Base-by-base conservation (phyloP, 2,797 vertebrate genomes). In the Rhinoraja longicauda region DNA sequence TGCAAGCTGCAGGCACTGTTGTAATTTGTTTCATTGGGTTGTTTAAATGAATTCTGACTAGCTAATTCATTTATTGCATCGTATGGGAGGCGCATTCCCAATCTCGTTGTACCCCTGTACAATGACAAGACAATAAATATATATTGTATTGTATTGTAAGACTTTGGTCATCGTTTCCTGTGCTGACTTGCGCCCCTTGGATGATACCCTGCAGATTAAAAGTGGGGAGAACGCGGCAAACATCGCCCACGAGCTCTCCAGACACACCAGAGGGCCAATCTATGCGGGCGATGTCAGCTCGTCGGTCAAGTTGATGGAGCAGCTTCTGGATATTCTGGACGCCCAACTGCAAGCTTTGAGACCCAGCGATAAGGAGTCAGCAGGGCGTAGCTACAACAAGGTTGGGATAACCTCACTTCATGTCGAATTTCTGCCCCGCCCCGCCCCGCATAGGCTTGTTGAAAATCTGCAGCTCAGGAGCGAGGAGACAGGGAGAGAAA, bases 181-280 rank as follows among this genome's bases (percentile, higher is more conserved):
- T 17, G 26, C 81, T 59, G 53, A 84, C 70, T 24, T 70, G 81
- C 29, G 45, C 62, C 45, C 86, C 1, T 53, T 92, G 45, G 32
- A 78, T 29, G 32, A 53, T 32, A 64, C 78, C 93, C 79, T 93
- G 93, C 93, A 99, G 98, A 99, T 99, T 93, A 99, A 98, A 95
- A 99, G 98, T 0, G 98, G 98, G 1, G 98, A 99, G 96, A 99
- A 99, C 0, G 98, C 98, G 0, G 98, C 98, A 86, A 98, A 98
- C 95, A 99, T 99, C 19, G 98, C 98, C 0, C 96, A 97, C 0
- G 98, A 99, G 95, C 96, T 99, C 94, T 97, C 98, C 93, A 98
- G 98, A 94, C 98, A 98, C 96, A 99, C 98, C 0, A 96, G 98
- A 4, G 97, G 97, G 57, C 97, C 97, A 36, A 98, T 99, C 95